Percentiles rank a stretch among this genome's conserved stretches.
Conservation (phyloP, 2,113 vertebrate species). For the Narcine bancroftii region DNA sequence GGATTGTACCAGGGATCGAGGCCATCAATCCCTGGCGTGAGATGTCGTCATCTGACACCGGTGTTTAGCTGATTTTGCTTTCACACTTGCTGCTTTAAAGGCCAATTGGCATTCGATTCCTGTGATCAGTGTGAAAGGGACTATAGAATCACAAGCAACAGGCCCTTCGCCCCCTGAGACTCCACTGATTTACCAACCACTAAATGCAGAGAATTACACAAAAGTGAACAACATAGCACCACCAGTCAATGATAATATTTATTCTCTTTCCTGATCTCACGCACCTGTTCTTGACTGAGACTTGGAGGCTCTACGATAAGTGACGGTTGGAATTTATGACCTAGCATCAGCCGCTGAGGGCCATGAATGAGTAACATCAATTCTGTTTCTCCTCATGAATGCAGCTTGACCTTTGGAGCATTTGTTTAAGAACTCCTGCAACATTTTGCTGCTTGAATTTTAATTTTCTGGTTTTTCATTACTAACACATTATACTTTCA, state of each 20-base stretch:
- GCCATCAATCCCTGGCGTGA: no score
- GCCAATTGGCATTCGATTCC: no score
- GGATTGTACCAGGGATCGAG: no score
- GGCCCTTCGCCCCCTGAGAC: no score
- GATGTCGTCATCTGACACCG: no score
- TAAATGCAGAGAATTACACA: not conserved
- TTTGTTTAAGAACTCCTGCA: not conserved
- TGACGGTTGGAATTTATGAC: not conserved
- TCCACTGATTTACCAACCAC: no score
- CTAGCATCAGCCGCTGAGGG: not conserved
- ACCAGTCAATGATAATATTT: not conserved
- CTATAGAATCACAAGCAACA: no score
- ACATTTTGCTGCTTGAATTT: not conserved
- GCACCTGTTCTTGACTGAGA: not conserved
- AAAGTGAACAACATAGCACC: no score
- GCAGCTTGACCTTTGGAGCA: not conserved
- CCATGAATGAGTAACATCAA: not conserved
- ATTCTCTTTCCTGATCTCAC: no score
- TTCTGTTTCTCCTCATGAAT: not conserved
- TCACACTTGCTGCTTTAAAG: no score
- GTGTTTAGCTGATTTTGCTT: no score
- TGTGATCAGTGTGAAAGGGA: no score
- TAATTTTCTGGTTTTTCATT: not conserved
- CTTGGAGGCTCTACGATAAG: not conserved
- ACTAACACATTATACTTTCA: not conserved